Conservation (phyloP, 2,888 invertebrate genomes). For the Campoplex nolae region DNA sequence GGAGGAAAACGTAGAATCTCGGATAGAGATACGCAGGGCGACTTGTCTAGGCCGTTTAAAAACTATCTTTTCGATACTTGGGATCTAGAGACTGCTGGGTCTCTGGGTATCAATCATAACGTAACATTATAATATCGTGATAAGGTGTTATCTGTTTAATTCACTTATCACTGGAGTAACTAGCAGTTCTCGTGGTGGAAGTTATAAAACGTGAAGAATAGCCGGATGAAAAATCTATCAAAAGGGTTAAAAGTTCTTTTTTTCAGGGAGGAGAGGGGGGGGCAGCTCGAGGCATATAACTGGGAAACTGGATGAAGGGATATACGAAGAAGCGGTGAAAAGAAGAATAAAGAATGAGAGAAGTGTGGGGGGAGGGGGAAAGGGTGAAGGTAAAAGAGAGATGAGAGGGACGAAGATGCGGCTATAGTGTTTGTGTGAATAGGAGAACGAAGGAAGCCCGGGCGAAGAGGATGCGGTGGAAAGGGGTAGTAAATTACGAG, state of each 20-base stretch:
- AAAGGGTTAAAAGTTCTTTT: slow-evolving; percentile 24
- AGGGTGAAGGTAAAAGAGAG: slow-evolving; percentile 18
- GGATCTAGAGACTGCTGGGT: too few species aligned
- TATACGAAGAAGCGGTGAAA: slow-evolving; percentile 28
- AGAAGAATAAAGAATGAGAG: slow-evolving; percentile 36
- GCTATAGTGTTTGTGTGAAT: slow-evolving; percentile 38
- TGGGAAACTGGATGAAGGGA: slow-evolving; percentile 49
- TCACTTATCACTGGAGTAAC: background rate
- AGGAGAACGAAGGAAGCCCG: slow-evolving; percentile 6
- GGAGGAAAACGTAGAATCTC: too few species aligned
- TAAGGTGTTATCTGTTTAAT: background rate
- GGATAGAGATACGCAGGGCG: too few species aligned
- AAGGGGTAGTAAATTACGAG: slow-evolving; percentile 60
- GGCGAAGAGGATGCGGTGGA: slow-evolving; percentile 20
- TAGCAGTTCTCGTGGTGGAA: background rate
- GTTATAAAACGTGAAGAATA: slow-evolving; percentile 30
- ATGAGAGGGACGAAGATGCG: slow-evolving; percentile 12
- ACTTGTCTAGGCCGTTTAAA: too few species aligned
- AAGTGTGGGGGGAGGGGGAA: slow-evolving; percentile 25
- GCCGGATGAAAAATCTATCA: slow-evolving; percentile 46
- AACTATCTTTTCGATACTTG: too few species aligned
- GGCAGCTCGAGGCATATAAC: slow-evolving; percentile 11
- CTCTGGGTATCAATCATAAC: background rate
- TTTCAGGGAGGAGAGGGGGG: too few species aligned
- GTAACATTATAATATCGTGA: background rate